Evolutionary conservation across 2,797 vertebrate genomes (phyloP), one percentile per base, ranked within the genome.

Genomic region (Lophius americanus): DNA sequence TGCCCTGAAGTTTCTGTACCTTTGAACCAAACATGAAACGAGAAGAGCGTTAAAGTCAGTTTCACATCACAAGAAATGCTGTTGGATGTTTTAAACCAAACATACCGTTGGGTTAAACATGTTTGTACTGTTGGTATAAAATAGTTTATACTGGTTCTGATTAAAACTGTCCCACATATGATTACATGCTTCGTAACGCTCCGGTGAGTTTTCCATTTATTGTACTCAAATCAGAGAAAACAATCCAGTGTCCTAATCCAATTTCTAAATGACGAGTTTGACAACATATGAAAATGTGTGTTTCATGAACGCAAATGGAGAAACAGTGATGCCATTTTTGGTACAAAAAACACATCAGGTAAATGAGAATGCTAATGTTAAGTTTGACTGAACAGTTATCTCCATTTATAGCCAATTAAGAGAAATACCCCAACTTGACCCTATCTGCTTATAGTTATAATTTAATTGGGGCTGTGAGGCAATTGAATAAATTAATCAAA

Each of bases 1-100:
- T 99, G 50, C 92, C 98, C 87, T 99, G 98, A 33, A 99, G 93
- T 89, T 99, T 99, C 81, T 98, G 97, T 51, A 99, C 98, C 98
- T 99, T 72, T 94, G 46, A 60, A 70, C 54, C 68, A 85, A 5
- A 70, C 10, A 73, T 39, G 39, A 67, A 53, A 33, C 36, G 41
- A 78, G 4, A 23, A 10, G 46, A 48, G 23, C 23, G 8, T 60
- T 58, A 6, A 3, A 46, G 43, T 52, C 44, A 7, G 37, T 23
- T n/a, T 5, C 6, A 60, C 12, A 51, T 43, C 33, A 13, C 33
- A 54, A 33, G 12, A n/a, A 51, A 57, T 48, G 50, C n/a, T 35
- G 36, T 7, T 0, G 33, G 4, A 4, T 33, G n/a, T 8, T 49
- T 10, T 6, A 12, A 3, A 13, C 37, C 7, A 60, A 58, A 36